Base-by-base conservation (phyloP, 2,797 vertebrate species). In the Pterois miles region DNA sequence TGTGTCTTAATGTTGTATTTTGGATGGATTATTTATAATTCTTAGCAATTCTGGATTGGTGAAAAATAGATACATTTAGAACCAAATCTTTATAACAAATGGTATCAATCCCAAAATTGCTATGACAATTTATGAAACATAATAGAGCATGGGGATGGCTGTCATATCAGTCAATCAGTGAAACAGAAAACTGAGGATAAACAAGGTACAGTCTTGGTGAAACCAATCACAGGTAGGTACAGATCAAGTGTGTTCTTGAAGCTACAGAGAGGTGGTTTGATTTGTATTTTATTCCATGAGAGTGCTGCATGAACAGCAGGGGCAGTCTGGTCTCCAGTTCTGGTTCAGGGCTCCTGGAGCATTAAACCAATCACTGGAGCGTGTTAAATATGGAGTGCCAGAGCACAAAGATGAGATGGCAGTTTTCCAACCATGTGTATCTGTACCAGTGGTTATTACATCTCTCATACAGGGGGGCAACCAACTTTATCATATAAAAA, bases 401-500 rank as follows among this genome's bases (percentile, higher is more conserved):
- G 36, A 76, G 70, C 23, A 31, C 57, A 78, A 62, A 78, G 76
- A 69, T 63, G 69, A 87, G 60, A 62, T 64, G 18, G 65, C 43
- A 80, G 69, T 83, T 81, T 72, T 83, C 76, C 65, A 76, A 68
- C 76, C 8, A 14, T 63, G 34, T 69, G 58, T 46, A 57, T 20
- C 69, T 52, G 43, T 40, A 38, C 38, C 25, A 59, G n/a, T 46
- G 54, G 74, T 72, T 83, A 78, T 88, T 77, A 80, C 54, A 65
- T 73, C 46, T 53, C 25, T 70, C 71, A 57, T 80, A 76, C 36
- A 33, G 63, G 46, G 38, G 52, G 57, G 65, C 31, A 34, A 48
- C 34, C 65, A 76, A 7, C 54, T 62, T 65, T 66, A 74, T 38
- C 1, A 23, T 33, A 78, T 36, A 79, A 65, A 81, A 64, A 62